Evolutionary conservation across 2,888 invertebrate genomes (phyloP), one percentile per base, ranked within the genome.

Genomic region (Leptopilina myrica): DNA sequence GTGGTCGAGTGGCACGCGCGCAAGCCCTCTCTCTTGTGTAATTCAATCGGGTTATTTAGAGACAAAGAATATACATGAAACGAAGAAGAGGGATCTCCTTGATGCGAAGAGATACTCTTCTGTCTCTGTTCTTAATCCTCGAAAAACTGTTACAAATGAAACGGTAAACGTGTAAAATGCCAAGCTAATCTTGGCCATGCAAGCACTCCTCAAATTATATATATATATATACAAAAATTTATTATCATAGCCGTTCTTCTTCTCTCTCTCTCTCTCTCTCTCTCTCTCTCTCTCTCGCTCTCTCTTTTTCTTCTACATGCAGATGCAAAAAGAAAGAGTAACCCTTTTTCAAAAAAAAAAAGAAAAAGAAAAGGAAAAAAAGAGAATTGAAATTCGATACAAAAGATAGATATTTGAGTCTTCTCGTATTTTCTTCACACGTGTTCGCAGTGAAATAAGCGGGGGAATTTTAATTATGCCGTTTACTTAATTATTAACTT

Each of bases 1-100:
- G 82, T 76, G 84, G 86, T 85, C 87, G 89, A 88, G 84, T 89
- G 91, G 90, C 91, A 91, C 91, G 91, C 90, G 91, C 88, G 89
- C 78, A 78, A 43, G 49, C 49, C 49, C 49, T 82, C 49, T 82
- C 81, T 77, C 33, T 33, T 33, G 33, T 87, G 91, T 90, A 91
- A 91, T 91, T 91, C 86, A 90, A 91, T 91, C 91, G 90, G 89
- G 85, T 89, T 49, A 89, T 88, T 90, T 88, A 86, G 88, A 86
- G 88, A 86, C 87, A 86, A 88, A 87, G 86, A 86, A 80, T 56
- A 12, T 12, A 49, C 79, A 59, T 69, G 53, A 33, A 20, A 49
- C 49, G 49, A 49, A 56, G 49, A 49, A 56, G 66, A 64, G 56
- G 79, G 62, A 64, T 40, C 56, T 20, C 49, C 49, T 66, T 8